phyloP scores from a whole-genome alignment of 2,113 vertebrate species.

The Mastomys coucha region DNA sequence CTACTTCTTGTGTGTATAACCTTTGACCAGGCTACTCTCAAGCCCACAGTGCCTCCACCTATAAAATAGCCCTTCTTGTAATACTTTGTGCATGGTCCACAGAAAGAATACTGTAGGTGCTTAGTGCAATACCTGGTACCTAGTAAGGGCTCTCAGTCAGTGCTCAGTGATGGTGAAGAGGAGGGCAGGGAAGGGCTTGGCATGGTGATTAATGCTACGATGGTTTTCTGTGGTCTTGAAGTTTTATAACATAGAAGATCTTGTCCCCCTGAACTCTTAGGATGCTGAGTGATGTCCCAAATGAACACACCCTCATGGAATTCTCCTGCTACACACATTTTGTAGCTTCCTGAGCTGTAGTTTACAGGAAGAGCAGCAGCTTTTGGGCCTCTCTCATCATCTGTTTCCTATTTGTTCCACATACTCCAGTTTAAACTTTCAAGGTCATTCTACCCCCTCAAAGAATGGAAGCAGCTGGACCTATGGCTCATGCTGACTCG shows the following conservation, averaged over 20 bases:
- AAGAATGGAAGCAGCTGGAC: not conserved
- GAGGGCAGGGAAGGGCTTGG: not conserved
- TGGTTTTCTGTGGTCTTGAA: not conserved
- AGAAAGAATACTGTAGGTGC: not conserved
- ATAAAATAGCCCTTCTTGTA: not conserved
- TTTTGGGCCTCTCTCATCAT: not conserved
- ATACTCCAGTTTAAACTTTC: conserved; percentile 3
- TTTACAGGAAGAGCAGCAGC: conserved; percentile 10
- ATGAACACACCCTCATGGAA: not conserved
- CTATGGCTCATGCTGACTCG: not conserved
- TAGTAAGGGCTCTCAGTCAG: not conserved
- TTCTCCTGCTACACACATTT: not conserved
- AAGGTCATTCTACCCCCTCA: not conserved
- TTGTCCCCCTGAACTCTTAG: not conserved
- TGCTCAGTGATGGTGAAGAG: not conserved
- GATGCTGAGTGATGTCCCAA: not conserved
- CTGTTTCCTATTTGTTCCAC: conserved; percentile 41
- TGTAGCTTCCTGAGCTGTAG: not conserved
- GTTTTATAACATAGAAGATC: not conserved
- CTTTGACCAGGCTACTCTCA: not conserved
- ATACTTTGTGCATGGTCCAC: not conserved
- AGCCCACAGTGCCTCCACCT: not conserved
- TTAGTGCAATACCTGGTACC: not conserved
- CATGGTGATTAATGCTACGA: not conserved
- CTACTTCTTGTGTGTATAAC: not conserved